Percentiles rank a stretch among this genome's conserved stretches.
Evolutionary conservation across 2,888 invertebrate species (phyloP).

Genomic region (Apoderus coryli): DNA sequence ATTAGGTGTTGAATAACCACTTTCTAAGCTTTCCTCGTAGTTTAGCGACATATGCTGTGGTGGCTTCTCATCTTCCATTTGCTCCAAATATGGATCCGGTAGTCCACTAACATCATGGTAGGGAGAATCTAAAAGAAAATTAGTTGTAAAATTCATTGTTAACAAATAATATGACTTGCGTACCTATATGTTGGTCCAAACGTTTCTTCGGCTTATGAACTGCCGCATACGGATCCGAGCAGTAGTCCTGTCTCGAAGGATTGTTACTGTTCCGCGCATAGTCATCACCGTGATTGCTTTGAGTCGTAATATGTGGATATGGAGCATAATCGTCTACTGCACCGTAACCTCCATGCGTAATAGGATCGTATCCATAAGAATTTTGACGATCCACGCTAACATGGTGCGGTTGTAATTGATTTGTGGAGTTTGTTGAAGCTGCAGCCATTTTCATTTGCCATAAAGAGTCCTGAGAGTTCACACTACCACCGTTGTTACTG

Average conservation of each 20-base stretch:
- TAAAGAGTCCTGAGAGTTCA: conserved; percentile 85
- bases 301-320: conserved; percentile 62
- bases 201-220: conserved; percentile 84
- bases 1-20: conserved; percentile 88
- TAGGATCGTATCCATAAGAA: conserved; percentile 9
- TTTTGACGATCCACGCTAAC: conserved; percentile 47
- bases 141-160: too few species aligned
- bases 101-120: conserved; percentile 90
- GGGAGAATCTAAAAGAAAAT: conserved; percentile 89
- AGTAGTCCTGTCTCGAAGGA: conserved; percentile 76
- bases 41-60: conserved; percentile 76
- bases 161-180: conserved; percentile 32
- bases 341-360: conserved; percentile 45
- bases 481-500: conserved; percentile 89
- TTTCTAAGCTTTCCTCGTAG: conserved; percentile 87
- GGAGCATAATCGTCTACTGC: conserved; percentile 74
- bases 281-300: conserved; percentile 48
- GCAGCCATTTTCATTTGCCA: conserved; percentile 90
- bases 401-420: conserved; percentile 40
- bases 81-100: conserved; percentile 75
- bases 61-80: conserved; percentile 68
- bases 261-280: conserved; percentile 65
- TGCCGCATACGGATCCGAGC: conserved; percentile 76
- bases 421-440: conserved; percentile 51
- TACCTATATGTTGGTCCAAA: conserved; percentile 76